phyloP scores from a whole-genome alignment of 2,888 invertebrate genomes.

The Drosophila acutilabella region DNA sequence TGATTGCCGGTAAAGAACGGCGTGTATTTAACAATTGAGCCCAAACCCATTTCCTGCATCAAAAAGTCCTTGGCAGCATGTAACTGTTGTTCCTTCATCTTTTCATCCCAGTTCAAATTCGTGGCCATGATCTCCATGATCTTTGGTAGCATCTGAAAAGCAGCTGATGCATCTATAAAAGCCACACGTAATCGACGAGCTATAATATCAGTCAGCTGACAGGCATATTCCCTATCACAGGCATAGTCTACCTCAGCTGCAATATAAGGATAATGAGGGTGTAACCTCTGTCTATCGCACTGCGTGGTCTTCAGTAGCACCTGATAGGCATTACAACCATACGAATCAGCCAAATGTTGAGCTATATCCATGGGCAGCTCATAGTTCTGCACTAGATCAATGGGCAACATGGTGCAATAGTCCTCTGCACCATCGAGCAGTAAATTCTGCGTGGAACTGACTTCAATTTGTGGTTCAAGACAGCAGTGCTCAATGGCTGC shows the following conservation, averaged over 20 bases:
- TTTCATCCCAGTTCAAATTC: conserved; percentile 94
- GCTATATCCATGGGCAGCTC: conserved; percentile 99
- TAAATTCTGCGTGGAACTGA: conserved; percentile 93
- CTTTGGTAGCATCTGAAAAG: conserved; percentile 95
- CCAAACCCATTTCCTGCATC: conserved; percentile 96
- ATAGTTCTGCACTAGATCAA: conserved; percentile 98
- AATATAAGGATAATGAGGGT: conserved; percentile 99
- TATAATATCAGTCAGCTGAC: conserved; percentile 97
- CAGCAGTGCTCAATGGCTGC: conserved; percentile 89
- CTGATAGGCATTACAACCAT: conserved; percentile 97
- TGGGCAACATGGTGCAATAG: conserved; percentile 98
- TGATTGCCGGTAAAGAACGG: not conserved
- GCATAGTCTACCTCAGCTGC: conserved; percentile 97
- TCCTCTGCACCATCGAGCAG: conserved; percentile 97
- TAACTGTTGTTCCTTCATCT: conserved; percentile 91
- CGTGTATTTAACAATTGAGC: conserved; percentile 6
- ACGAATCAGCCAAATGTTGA: conserved; percentile 96
- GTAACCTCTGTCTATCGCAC: conserved; percentile 88
- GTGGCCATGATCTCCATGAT: conserved; percentile 97
- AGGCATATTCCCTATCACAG: conserved; percentile 96
- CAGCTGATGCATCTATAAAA: conserved; percentile 98
- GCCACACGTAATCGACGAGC: conserved; percentile 96
- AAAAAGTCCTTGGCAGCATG: conserved; percentile 93
- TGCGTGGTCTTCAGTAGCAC: conserved; percentile 97
- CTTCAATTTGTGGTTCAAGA: conserved; percentile 88